Evolutionary conservation across 2,888 invertebrate species (phyloP), one percentile per base, ranked within the genome.

Genomic region (Minunthozetes semirufus): DNA sequence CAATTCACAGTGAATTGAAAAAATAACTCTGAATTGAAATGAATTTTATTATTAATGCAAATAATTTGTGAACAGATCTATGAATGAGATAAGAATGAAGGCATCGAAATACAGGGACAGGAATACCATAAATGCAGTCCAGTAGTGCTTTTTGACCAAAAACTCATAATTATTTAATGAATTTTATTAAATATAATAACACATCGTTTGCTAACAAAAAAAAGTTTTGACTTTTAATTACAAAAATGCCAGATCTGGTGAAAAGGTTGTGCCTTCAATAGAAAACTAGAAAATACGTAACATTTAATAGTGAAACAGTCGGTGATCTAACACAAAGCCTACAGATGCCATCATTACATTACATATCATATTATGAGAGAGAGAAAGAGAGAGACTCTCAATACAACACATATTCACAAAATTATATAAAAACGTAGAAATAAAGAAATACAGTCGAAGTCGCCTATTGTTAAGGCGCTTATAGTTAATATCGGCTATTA

Each of bases 331-430:
- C 70, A 70, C 48, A 70, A 48, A 70, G 27, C 13, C 13, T 70
- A 46, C 48, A 70, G 70, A 70, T 70, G 70, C 70, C 70, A 70
- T 70, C 70, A 70, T 70, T 70, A 66, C 33, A 66, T 66, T 38
- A n/a, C 19, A 66, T 66, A 70, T 70, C 25, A 42, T 70, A 27
- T n/a, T n/a, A n/a, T n/a, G n/a, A 42, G 61, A 27, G 61, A 61
- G 27, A 1, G 27, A 61, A 27, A 42, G 61, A 27, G 61, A 61
- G 27, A 1, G 27, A 61, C 25, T 22, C 15, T 8, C 4, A 59
- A 8, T 13, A 22, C 22, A 25, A 22, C 11, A 25, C 15, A 61
- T 19, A 42, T 17, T 15, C 17, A 63, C 15, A 63, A 19, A 68
- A n/a, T 42, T 42, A 68, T 68, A 68, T 53, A 56, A 42, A 48